phyloP scores from a whole-genome alignment of 2,888 invertebrate genomes.

The Sphecodes monilicornis region DNA sequence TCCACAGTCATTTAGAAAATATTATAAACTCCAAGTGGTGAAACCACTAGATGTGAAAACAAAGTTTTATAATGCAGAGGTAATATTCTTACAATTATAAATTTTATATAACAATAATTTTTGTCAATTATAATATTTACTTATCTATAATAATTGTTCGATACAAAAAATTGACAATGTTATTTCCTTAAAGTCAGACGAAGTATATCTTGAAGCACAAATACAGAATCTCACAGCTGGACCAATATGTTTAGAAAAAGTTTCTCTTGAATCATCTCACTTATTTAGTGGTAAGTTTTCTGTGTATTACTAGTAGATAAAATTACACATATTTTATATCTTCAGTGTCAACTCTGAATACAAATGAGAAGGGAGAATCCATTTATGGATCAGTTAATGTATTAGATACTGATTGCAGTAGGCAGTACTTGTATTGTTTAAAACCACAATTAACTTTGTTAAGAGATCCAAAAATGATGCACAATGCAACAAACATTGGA shows the following conservation, averaged over 20 bases:
- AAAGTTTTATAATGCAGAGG: conserved; percentile 98
- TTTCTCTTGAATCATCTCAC: conserved; percentile 95
- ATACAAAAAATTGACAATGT: conserved; percentile 5
- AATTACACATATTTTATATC: conserved; percentile 45
- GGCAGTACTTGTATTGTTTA: conserved; percentile 97
- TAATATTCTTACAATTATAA: conserved; percentile 74
- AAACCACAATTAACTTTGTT: conserved; percentile 91
- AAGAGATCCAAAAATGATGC: conserved; percentile 91
- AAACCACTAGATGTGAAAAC: conserved; percentile 99
- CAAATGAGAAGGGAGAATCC: conserved; percentile 88
- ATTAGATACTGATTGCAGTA: conserved; percentile 95
- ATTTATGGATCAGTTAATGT: conserved; percentile 92
- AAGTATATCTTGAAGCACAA: conserved; percentile 90
- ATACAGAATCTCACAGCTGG: conserved; percentile 97
- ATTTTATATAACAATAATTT: not conserved
- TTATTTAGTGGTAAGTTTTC: conserved; percentile 89
- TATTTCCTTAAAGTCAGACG: conserved; percentile 86
- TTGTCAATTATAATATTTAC: not conserved
- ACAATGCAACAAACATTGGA: conserved; percentile 95
- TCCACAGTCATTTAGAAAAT: conserved; percentile 95
- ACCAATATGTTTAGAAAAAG: conserved; percentile 97
- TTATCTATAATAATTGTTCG: conserved; percentile 5
- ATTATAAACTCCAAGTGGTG: conserved; percentile 98
- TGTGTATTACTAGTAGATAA: conserved; percentile 14
- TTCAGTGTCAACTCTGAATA: conserved; percentile 90